These are phyloP conservation scores for Sciaenops ocellatus DNA, from an alignment of 2,797 vertebrate genomes.

Conservation along the genomic window DNA sequence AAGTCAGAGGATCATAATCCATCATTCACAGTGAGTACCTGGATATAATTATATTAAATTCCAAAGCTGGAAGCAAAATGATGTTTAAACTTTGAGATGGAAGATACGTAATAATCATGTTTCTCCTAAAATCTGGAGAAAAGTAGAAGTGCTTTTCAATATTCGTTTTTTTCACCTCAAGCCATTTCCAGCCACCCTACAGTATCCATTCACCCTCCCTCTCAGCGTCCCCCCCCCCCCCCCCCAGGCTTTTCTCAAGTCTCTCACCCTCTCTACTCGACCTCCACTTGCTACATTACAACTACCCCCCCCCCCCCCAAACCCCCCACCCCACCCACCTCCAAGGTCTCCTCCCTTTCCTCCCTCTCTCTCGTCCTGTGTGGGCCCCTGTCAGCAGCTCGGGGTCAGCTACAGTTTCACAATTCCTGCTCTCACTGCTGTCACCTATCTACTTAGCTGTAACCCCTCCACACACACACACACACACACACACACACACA, in stretches of 20 bases:
- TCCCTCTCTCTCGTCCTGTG: conserved; percentile 73
- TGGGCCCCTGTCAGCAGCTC: conserved; percentile 75
- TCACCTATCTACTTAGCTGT: conserved; percentile 65
- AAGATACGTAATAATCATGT: not conserved
- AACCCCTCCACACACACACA: conserved; percentile 11
- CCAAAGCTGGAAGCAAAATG: not conserved
- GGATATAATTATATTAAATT: not conserved
- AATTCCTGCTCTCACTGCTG: conserved; percentile 84
- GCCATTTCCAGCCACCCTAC: conserved; percentile 12
- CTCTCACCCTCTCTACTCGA: conserved; percentile 29
- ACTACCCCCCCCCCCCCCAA: not conserved
- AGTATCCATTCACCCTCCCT: conserved; percentile 11
- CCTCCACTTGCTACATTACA: conserved; percentile 52
- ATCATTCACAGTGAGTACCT: not conserved
- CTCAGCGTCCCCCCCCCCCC: conserved; percentile 27
- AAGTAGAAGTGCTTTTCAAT: not conserved
- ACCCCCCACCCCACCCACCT: conserved; percentile 47
- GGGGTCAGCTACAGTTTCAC: conserved; percentile 86
- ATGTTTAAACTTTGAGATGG: not conserved
- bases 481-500: conserved; percentile 20
- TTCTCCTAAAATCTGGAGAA: not conserved
- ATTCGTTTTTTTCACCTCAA: not conserved
- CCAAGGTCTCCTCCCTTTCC: not conserved
- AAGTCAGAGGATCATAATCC: too few relatives aligned
- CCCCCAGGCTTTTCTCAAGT: conserved; percentile 56